Evolutionary conservation across 2,888 invertebrate genomes (phyloP), one percentile per base, ranked within the genome.

Genomic region (Listrodromus nycthemerus): DNA sequence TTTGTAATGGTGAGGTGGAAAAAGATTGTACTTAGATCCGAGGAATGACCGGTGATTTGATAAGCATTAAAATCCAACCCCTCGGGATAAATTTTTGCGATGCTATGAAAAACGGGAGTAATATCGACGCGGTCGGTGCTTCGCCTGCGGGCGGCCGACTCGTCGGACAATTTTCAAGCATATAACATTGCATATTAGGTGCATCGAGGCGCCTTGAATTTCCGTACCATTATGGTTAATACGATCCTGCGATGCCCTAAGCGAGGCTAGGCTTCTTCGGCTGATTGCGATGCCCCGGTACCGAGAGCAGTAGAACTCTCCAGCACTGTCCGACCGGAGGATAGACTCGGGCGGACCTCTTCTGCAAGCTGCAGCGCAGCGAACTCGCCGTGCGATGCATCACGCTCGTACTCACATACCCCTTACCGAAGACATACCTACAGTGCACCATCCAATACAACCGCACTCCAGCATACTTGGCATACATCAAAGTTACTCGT

Each of bases 201-300:
- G 41, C 55, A 61, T 27, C 30, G 30, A 50, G 37, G 77, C 77
- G 48, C 75, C 52, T 75, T 65, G 65, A 33, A 88, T 90, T 88
- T 90, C 89, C 86, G 82, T 79, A 86, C 89, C 85, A 91, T 91
- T 91, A 91, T 88, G 88, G 91, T 91, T 91, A 90, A 91, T 91
- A 87, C 88, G 89, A 86, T 89, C 88, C 78, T 77, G 80, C 63
- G 74, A 70, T 82, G 74, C 73, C 65, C 80, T 81, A 80, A 87
- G 83, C 86, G 83, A 55, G 27, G 80, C 33, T 52, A 33, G 21
- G 66, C 33, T 24, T 21, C 41, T 63, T 77, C 70, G 76, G 78
- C 87, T 90, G 90, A 91, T 91, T 90, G 88, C 89, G 87, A 75
- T 50, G 65, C 74, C 74, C 63, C 76, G 48, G 78, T 70, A 82